Percentiles rank a stretch among this genome's conserved stretches.
Conservation (phyloP, 2,797 vertebrate genomes). For the Petrocephalus sullivani region DNA sequence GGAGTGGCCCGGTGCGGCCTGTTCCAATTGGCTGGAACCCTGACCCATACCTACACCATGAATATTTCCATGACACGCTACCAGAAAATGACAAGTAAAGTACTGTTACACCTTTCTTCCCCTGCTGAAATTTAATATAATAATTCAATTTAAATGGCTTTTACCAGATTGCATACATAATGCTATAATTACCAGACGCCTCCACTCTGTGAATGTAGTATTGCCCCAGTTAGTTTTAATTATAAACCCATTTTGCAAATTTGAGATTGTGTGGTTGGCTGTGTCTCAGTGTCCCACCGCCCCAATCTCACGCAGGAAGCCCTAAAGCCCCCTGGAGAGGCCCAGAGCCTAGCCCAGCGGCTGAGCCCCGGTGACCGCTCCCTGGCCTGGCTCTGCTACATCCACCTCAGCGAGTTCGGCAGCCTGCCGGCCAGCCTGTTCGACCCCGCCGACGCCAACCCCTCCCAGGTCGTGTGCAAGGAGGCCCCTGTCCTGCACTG, state of each 20-base stretch:
- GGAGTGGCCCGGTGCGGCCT: neutral
- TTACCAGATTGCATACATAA: neutral
- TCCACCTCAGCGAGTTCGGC: constrained; percentile 84
- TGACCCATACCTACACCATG: neutral
- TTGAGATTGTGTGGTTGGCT: neutral
- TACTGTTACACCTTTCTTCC: neutral
- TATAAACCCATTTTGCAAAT: neutral
- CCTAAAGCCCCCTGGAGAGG: constrained; percentile 60
- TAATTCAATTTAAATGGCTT: neutral
- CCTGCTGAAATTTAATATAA: neutral
- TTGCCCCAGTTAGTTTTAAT: neutral
- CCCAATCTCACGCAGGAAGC: constrained; percentile 62
- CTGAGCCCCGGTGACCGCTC: constrained; percentile 72
- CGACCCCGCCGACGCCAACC: constrained; percentile 73
- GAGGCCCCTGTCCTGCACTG: constrained; percentile 82
- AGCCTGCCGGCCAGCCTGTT: constrained; percentile 73
- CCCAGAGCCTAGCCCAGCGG: constrained; percentile 61
- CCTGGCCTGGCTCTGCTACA: constrained; percentile 83
- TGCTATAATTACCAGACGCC: neutral
- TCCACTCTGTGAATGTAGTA: neutral
- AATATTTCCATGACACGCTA: neutral
- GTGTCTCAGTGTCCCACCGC: neutral
- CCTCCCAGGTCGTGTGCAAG: constrained; percentile 75
- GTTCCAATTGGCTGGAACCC: neutral
- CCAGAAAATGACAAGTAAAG: neutral